These are phyloP conservation scores for Lycocerus yunnanus DNA, from an alignment of 2,888 invertebrate species.

Conservation along the genomic window DNA sequence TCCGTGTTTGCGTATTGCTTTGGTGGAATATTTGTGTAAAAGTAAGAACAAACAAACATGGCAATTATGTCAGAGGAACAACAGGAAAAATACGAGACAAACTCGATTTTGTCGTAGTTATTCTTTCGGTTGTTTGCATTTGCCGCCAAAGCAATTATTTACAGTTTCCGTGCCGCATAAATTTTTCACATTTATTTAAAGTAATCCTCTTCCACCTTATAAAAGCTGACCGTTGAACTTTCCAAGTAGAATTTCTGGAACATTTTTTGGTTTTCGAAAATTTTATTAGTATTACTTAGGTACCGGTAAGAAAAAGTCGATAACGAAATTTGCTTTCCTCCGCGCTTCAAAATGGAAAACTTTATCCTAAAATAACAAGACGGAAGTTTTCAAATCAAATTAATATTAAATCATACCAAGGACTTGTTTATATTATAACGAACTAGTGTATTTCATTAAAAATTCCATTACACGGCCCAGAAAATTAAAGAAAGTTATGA, in stretches of 20 bases:
- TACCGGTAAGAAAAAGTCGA: not conserved
- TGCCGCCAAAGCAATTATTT: not conserved
- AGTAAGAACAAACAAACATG: not conserved
- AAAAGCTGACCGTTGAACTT: not conserved
- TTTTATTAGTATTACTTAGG: too few species aligned
- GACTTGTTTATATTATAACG: conserved; percentile 12
- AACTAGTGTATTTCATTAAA: conserved; percentile 25
- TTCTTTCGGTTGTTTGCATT: not conserved
- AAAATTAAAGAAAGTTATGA: conserved; percentile 26
- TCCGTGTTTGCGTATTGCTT: not conserved
- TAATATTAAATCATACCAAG: not conserved
- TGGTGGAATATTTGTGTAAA: not conserved
- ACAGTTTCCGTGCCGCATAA: not conserved
- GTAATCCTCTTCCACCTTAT: not conserved
- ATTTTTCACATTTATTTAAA: not conserved
- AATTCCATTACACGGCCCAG: conserved; percentile 24
- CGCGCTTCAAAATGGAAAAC: not conserved
- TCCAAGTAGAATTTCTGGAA: not conserved
- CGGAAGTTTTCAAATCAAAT: not conserved
- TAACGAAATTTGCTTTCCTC: not conserved
- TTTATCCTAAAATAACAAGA: not conserved
- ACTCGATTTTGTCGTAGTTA: not conserved
- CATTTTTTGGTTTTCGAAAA: not conserved
- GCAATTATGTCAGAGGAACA: not conserved
- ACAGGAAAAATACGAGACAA: not conserved